Evolutionary conservation across 2,888 invertebrate genomes (phyloP).

Genomic region (Drosophila paramelanica): DNA sequence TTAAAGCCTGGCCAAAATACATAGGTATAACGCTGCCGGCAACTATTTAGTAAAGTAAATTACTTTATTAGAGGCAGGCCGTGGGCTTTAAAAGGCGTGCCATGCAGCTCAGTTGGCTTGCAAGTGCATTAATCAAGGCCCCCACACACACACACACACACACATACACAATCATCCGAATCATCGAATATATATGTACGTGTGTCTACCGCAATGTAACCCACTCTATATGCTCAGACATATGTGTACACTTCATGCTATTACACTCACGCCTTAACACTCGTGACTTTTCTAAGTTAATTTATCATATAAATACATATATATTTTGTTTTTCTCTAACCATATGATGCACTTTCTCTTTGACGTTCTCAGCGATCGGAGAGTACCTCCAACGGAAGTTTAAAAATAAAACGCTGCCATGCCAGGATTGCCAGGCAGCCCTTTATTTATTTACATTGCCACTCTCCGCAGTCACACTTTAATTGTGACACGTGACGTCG

Average conservation of each 20-base stretch:
- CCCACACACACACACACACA: slow-evolving; percentile 48
- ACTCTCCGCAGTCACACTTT: slow-evolving; percentile 55
- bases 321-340: slow-evolving; percentile 13
- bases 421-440: slow-evolving; percentile 50
- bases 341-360: slow-evolving; percentile 48
- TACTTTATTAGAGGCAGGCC: slow-evolving; percentile 72
- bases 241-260: slow-evolving; percentile 53
- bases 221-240: slow-evolving; percentile 29
- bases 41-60: slow-evolving; percentile 78
- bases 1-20: slow-evolving; percentile 54
- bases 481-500: slow-evolving; percentile 70
- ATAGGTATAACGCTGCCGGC: slow-evolving; percentile 64
- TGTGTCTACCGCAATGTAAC: slow-evolving; percentile 19
- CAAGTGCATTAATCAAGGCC: slow-evolving; percentile 79
- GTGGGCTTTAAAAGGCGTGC: slow-evolving; percentile 59
- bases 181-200: slow-evolving; percentile 5
- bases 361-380: slow-evolving; percentile 22
- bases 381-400: slow-evolving; percentile 42
- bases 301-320: slow-evolving; percentile 64
- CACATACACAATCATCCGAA: slow-evolving; percentile 11
- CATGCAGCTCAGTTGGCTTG: slow-evolving; percentile 39
- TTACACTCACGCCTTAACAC: slow-evolving; percentile 76
- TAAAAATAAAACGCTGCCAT: slow-evolving; percentile 45
- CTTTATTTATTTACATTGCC: slow-evolving; percentile 54
- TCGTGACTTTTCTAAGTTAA: slow-evolving; percentile 77